A percentile compares a stretch with the other conserved stretches of the same genome.
Conservation (phyloP, 2,888 invertebrate genomes). For the Tricholauxania praeusta region DNA sequence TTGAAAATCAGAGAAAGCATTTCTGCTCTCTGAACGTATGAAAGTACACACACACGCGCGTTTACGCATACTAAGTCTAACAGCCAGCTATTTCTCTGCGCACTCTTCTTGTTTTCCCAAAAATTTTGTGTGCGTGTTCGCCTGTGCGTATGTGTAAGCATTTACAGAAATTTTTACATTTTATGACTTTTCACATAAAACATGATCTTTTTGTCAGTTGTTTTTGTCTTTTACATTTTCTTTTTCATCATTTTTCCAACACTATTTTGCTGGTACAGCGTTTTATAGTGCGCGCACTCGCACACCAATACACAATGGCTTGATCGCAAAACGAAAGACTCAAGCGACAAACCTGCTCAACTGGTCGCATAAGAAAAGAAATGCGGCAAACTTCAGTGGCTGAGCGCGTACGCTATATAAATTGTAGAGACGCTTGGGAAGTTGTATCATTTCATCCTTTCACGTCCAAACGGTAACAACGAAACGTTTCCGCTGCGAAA, state of each 20-base stretch:
- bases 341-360: slow-evolving; percentile 32
- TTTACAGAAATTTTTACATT: slow-evolving; percentile 19
- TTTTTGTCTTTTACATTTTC: slow-evolving; percentile 16
- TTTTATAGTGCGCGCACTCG: not conserved
- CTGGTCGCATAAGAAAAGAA: slow-evolving; percentile 36
- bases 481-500: slow-evolving; percentile 54
- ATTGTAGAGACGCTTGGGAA: slow-evolving; percentile 68
- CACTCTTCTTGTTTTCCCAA: no score
- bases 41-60: slow-evolving; percentile 4
- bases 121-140: slow-evolving; percentile 2
- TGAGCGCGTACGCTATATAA: slow-evolving; percentile 67
- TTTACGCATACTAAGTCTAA: not conserved
- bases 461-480: slow-evolving; percentile 67
- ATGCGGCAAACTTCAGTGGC: slow-evolving; percentile 37
- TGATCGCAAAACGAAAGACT: slow-evolving; percentile 35
- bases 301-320: not conserved
- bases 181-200: slow-evolving; percentile 20
- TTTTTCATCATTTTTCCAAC: slow-evolving; percentile 23
- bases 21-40: slow-evolving; percentile 36
- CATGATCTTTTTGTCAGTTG: slow-evolving; percentile 20
- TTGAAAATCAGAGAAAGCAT: slow-evolving; percentile 55
- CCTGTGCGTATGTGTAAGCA: slow-evolving; percentile 15
- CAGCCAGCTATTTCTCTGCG: not conserved
- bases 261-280: not conserved
- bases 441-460: slow-evolving; percentile 70